Evolutionary conservation across 2,797 vertebrate species (phyloP), one percentile per base, ranked within the genome.

Genomic region (Argentina silus): DNA sequence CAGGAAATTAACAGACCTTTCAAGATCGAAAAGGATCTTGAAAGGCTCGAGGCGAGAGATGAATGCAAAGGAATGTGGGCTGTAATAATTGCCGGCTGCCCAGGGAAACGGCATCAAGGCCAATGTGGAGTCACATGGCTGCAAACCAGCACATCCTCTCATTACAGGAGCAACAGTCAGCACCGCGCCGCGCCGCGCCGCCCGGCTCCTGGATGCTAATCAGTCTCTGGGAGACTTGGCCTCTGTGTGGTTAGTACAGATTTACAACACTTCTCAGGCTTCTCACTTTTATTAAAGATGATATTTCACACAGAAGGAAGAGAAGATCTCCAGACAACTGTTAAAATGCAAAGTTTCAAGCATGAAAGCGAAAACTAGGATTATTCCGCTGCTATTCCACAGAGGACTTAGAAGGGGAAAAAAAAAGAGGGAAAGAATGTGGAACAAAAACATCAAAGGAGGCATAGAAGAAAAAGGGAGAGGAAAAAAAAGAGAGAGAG

Each of bases 281-380:
- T 93, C 77, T 36, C 79, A 89, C 92, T 94, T 93, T 96, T 98
- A 97, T 96, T 97, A 96, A 96, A 96, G 95, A 95, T 95, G 94
- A 96, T 97, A 94, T 95, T 95, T 96, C 94, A 95, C 88, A 94
- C 81, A 88, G 92, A 94, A 95, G 93, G 88, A 90, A 93, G 95
- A 91, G 70, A 19, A 90, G 92, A 94, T 96, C 95, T 96, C 94
- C 85, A 95, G 95, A 96, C 93, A 95, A 95, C 94, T 93, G 94
- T 95, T 96, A 96, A 97, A 97, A 96, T 96, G 94, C 95, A 96
- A 96, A 96, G 94, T 96, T 96, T 93, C 91, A 86, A 81, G 91
- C 95, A 95, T 96, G 94, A 96, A 96, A 96, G 77, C 47, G 10
- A 93, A 95, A 95, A 93, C 85, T 88, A 85, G 88, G 94, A 95